A percentile compares a stretch with the other conserved stretches of the same genome.
These are phyloP conservation scores for Phengaris arion DNA, from an alignment of 2,888 invertebrate genomes.

Conservation along the genomic window DNA sequence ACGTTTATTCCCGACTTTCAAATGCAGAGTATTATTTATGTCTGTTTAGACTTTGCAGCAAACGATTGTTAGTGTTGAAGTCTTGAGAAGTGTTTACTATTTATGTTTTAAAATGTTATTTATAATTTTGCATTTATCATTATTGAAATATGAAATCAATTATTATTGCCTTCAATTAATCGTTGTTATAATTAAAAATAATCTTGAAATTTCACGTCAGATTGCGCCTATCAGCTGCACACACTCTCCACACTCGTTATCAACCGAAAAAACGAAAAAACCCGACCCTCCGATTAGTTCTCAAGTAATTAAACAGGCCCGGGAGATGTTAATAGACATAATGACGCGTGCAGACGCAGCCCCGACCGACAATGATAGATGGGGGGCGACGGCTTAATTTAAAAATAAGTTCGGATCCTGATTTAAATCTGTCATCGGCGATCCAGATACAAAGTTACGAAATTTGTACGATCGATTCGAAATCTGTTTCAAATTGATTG, in stretches of 20 bases:
- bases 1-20: not conserved
- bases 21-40: not conserved
- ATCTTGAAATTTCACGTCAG: conserved; percentile 12
- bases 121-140: not conserved
- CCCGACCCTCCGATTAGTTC: conserved; percentile 23
- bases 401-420: conserved; percentile 15
- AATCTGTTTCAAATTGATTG: not conserved
- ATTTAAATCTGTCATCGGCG: conserved; percentile 24
- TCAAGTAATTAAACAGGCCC: conserved; percentile 32
- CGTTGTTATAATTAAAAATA: not conserved
- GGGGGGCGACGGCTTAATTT: conserved; percentile 26
- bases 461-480: not conserved
- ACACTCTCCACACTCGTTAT: not conserved
- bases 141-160: not conserved
- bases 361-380: conserved; percentile 47
- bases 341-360: conserved; percentile 37
- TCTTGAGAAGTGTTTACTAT: not conserved
- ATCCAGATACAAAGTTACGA: not conserved
- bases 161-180: not conserved
- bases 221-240: conserved; percentile 7
- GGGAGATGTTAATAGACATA: conserved; percentile 35
- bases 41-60: not conserved
- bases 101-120: no score
- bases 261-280: conserved; percentile 20
- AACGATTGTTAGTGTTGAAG: not conserved